Conservation (phyloP, 2,888 invertebrate species). For the Barypeithes pellucidus region DNA sequence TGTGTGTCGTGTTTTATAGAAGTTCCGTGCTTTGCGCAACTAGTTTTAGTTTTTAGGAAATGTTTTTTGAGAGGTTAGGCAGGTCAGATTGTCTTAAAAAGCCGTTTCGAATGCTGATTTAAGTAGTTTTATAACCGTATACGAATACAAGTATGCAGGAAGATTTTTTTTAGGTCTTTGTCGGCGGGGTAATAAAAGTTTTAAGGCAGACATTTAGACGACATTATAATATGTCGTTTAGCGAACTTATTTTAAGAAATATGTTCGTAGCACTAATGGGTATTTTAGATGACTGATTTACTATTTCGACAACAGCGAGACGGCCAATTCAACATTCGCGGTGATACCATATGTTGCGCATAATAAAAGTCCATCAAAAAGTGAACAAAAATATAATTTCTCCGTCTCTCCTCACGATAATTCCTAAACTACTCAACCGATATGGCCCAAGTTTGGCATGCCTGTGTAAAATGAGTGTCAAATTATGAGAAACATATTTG, state of each 20-base stretch:
- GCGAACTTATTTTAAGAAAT: neutral
- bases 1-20: constrained; percentile 46
- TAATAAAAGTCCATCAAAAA: no score
- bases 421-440: no score
- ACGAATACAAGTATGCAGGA: constrained; percentile 45
- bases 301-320: no score
- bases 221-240: neutral
- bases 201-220: constrained; percentile 24
- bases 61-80: constrained; percentile 20
- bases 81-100: constrained; percentile 46
- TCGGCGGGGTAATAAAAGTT: constrained; percentile 41
- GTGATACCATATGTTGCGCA: no score
- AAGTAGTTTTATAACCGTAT: constrained; percentile 43
- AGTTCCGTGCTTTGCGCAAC: constrained; percentile 39
- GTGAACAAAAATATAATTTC: no score
- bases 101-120: constrained; percentile 42
- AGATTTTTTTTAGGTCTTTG: constrained; percentile 45
- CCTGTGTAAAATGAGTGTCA: no score
- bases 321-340: no score
- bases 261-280: neutral
- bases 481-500: no score
- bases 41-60: constrained; percentile 42
- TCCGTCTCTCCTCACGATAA: no score
- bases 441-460: no score
- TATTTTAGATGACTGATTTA: neutral